These are phyloP conservation scores for Chaenocephalus aceratus DNA, from an alignment of 2,113 vertebrate genomes.

Conservation along the genomic window DNA sequence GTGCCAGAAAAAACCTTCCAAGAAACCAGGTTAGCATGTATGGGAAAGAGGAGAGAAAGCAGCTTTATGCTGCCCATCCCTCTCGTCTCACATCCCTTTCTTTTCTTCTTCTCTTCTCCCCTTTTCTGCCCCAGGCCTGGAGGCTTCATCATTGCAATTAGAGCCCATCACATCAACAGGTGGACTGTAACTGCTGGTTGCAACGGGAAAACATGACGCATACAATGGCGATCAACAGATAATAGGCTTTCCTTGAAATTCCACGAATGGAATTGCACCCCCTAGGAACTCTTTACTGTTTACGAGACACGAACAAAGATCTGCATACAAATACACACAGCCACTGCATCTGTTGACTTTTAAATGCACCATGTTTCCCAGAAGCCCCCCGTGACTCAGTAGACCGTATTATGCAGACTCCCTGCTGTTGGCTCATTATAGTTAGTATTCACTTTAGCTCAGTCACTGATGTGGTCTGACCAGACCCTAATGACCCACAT, in stretches of 20 bases:
- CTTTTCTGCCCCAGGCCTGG: slow-evolving; percentile 2
- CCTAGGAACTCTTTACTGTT: slow-evolving; percentile 73
- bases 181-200: slow-evolving; percentile 69
- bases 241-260: slow-evolving; percentile 80
- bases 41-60: neutral
- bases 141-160: slow-evolving; percentile 64
- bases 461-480: slow-evolving; percentile 77
- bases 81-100: neutral
- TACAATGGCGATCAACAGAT: slow-evolving; percentile 77
- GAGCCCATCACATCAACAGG: slow-evolving; percentile 72
- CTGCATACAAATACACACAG: slow-evolving; percentile 51
- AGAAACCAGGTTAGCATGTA: slow-evolving; percentile 14
- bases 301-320: slow-evolving; percentile 68
- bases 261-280: slow-evolving; percentile 60
- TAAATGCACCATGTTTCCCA: slow-evolving; percentile 75
- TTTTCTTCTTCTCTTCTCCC: neutral
- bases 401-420: slow-evolving; percentile 57
- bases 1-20: neutral
- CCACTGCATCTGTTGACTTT: slow-evolving; percentile 78
- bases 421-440: slow-evolving; percentile 74
- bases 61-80: slow-evolving; percentile 2
- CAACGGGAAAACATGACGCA: slow-evolving; percentile 79
- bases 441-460: slow-evolving; percentile 65
- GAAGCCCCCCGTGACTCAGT: slow-evolving; percentile 76
- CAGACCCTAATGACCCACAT: slow-evolving; percentile 67